These are phyloP conservation scores for Agapornis canus DNA, from an alignment of 2,797 vertebrate species.

Conservation along the genomic window DNA sequence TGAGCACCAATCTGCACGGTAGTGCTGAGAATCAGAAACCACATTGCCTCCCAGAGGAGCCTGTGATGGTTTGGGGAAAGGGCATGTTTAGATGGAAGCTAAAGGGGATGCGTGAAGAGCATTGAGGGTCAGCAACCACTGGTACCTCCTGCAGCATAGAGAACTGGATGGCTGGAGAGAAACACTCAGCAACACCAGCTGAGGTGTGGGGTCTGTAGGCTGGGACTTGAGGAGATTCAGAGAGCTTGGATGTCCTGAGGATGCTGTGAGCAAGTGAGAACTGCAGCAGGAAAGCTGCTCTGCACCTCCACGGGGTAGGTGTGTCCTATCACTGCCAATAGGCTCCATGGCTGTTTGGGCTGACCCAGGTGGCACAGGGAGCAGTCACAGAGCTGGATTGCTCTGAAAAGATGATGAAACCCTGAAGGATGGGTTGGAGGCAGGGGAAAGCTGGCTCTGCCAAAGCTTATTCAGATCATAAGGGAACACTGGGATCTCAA, in stretches of 20 bases:
- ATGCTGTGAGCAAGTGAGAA: neutral
- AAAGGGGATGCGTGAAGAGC: neutral
- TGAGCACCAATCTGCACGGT: neutral
- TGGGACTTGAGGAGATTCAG: neutral
- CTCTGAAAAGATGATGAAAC: neutral
- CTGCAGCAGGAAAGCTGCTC: neutral
- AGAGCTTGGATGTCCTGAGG: neutral
- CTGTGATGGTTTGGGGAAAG: neutral
- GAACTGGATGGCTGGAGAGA: neutral
- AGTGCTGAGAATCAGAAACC: neutral
- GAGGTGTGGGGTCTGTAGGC: neutral
- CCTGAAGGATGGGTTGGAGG: neutral
- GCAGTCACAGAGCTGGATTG: neutral
- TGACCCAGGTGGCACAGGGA: neutral
- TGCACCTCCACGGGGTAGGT: too few species aligned
- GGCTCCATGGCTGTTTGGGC: fast-evolving
- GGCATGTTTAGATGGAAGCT: neutral
- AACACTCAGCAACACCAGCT: fast-evolving
- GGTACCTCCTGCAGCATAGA: neutral
- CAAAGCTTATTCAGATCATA: neutral
- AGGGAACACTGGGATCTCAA: neutral
- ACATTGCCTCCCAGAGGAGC: fast-evolving
- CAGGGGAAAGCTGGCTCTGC: neutral
- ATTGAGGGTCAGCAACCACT: fast-evolving
- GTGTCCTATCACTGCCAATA: neutral